A percentile compares a stretch with the other conserved stretches of the same genome.
Conservation (phyloP, 2,888 invertebrate genomes). For the Epinotia ramella region DNA sequence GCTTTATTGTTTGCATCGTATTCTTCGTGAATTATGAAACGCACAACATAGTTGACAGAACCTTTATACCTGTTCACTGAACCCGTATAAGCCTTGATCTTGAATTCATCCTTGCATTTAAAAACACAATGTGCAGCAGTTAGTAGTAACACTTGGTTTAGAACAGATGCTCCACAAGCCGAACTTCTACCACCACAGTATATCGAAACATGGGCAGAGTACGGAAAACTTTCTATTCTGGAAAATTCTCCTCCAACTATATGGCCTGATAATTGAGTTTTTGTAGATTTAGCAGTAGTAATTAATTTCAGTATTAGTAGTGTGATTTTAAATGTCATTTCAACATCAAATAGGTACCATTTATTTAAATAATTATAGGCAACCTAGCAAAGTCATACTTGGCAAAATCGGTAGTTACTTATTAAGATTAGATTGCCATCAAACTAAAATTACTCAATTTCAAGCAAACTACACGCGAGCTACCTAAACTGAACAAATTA, state of each 20-base stretch:
- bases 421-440: background rate
- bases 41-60: background rate
- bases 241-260: constrained; percentile 51
- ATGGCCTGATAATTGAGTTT: constrained; percentile 46
- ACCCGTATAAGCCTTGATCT: constrained; percentile 46
- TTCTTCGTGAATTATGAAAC: constrained; percentile 43
- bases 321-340: background rate
- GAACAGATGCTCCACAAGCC: constrained; percentile 58
- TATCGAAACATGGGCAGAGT: constrained; percentile 50
- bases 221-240: constrained; percentile 49
- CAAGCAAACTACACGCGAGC: constrained; percentile 1
- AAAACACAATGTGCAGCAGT: constrained; percentile 59
- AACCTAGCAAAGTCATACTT: background rate
- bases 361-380: background rate
- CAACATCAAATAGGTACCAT: background rate
- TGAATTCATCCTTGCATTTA: constrained; percentile 48
- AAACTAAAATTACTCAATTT: background rate
- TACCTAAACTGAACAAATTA: background rate
- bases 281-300: background rate
- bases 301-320: background rate
- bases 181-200: constrained; percentile 43
- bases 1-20: accelerated
- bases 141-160: constrained; percentile 55
- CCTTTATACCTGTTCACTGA: constrained; percentile 40
- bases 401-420: background rate